These are phyloP conservation scores for Alloplasta piceator DNA, from an alignment of 2,888 invertebrate genomes.

Conservation along the genomic window DNA sequence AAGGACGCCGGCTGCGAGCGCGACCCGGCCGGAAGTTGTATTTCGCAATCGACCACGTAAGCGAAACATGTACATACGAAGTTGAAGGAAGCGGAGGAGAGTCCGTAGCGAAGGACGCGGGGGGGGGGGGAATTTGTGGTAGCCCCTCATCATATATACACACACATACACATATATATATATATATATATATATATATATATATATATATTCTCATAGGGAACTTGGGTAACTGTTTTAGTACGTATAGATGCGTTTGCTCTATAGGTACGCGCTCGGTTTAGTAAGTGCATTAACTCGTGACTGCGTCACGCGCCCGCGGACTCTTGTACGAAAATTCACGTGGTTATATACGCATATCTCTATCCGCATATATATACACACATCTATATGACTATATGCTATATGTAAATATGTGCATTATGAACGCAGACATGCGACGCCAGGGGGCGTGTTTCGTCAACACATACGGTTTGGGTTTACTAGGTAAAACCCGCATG, in stretches of 20 bases:
- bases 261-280: conserved; percentile 5
- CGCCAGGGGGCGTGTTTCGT: neutral
- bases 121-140: conserved; percentile 34
- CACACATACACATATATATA: neutral
- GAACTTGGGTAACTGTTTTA: conserved; percentile 9
- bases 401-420: too few species aligned
- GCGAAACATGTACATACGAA: conserved; percentile 66
- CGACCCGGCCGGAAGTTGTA: conserved; percentile 71
- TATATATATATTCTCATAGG: neutral
- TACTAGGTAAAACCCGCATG: conserved; percentile 2
- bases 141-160: conserved; percentile 30
- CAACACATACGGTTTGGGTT: neutral
- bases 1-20: conserved; percentile 52
- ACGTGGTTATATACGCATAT: conserved; percentile 10
- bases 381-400: conserved; percentile 12
- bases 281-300: conserved; percentile 60
- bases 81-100: conserved; percentile 11
- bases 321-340: conserved; percentile 43
- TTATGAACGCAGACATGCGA: neutral
- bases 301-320: conserved; percentile 51
- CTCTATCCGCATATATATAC: neutral
- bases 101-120: neutral
- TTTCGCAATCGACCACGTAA: conserved; percentile 75
- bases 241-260: neutral
- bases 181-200: conserved; percentile 14